Conservation (phyloP, 2,888 invertebrate species). For the Hydriomena furcata region DNA sequence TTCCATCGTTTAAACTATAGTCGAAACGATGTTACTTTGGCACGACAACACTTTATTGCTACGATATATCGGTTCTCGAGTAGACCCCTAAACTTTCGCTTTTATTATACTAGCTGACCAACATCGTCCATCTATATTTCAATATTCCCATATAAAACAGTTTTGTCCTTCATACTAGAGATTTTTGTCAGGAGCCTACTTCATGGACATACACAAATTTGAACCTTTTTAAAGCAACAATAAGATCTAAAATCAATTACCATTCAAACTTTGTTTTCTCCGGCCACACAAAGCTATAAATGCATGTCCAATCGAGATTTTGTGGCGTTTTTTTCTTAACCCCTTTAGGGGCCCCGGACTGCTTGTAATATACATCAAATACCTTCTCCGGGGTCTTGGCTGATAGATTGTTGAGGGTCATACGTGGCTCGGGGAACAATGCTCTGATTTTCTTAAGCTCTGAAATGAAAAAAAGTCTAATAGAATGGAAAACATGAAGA, state of each 20-base stretch:
- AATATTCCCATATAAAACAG: too few relatives aligned
- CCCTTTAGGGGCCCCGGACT: constrained; percentile 55
- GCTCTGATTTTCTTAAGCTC: constrained; percentile 30
- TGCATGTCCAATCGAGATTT: constrained; percentile 78
- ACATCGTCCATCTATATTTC: too few relatives aligned
- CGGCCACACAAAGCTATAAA: constrained; percentile 84
- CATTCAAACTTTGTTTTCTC: constrained; percentile 78
- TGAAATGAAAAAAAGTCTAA: constrained; percentile 2
- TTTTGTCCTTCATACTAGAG: too few relatives aligned
- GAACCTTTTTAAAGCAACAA: too few relatives aligned
- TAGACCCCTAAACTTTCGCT: too few relatives aligned
- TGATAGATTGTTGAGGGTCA: constrained; percentile 73
- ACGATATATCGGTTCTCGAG: too few relatives aligned
- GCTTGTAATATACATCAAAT: constrained; percentile 63
- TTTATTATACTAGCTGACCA: too few relatives aligned
- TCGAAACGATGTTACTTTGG: too few relatives aligned
- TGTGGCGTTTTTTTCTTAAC: constrained; percentile 53
- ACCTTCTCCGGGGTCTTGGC: constrained; percentile 68
- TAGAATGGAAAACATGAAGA: too few relatives aligned
- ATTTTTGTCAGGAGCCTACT: too few relatives aligned
- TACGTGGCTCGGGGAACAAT: constrained; percentile 76
- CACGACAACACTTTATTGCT: too few relatives aligned
- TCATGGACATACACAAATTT: neutral
- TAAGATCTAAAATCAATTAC: constrained; percentile 35
- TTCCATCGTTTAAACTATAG: too few relatives aligned